Evolutionary conservation across 2,888 invertebrate species (phyloP).

Genomic region (Cheilosia impressa): DNA sequence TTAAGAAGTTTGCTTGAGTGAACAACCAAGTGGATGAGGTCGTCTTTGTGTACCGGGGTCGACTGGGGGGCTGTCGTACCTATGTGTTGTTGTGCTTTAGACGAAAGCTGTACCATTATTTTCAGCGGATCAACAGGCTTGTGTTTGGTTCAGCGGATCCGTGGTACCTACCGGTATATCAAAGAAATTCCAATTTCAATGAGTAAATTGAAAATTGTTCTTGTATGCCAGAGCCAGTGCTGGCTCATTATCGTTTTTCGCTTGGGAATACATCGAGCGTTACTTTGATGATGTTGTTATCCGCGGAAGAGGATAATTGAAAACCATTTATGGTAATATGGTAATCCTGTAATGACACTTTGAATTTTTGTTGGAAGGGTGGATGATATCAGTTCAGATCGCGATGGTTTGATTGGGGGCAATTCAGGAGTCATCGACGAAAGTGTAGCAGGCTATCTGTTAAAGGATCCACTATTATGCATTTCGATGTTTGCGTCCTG

Average conservation of each 20-base stretch:
- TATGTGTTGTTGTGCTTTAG: slow-evolving; percentile 1
- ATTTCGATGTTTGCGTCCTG: too few relatives aligned
- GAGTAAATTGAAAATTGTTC: slow-evolving; percentile 48
- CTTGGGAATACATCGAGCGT: background rate
- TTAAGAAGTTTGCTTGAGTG: slow-evolving; percentile 7
- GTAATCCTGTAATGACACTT: slow-evolving; percentile 1
- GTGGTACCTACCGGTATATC: slow-evolving; percentile 9
- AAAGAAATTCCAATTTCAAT: slow-evolving; percentile 60
- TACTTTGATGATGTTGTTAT: slow-evolving; percentile 8
- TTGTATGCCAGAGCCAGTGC: background rate
- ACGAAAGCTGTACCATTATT: slow-evolving; percentile 34
- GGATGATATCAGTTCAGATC: background rate
- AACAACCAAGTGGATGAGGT: background rate
- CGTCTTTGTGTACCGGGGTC: background rate
- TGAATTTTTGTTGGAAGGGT: background rate
- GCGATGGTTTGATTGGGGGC: too few relatives aligned
- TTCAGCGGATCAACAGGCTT: slow-evolving; percentile 56
- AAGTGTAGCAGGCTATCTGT: too few relatives aligned
- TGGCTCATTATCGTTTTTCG: background rate
- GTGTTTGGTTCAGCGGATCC: slow-evolving; percentile 34
- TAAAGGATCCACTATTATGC: too few relatives aligned
- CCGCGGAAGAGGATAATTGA: slow-evolving; percentile 37
- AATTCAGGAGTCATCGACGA: too few relatives aligned
- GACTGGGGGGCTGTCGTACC: too few relatives aligned
- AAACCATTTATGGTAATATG: slow-evolving; percentile 30